Evolutionary conservation across 2,888 invertebrate genomes (phyloP), one percentile per base, ranked within the genome.

Genomic region (Pyralis farinalis): DNA sequence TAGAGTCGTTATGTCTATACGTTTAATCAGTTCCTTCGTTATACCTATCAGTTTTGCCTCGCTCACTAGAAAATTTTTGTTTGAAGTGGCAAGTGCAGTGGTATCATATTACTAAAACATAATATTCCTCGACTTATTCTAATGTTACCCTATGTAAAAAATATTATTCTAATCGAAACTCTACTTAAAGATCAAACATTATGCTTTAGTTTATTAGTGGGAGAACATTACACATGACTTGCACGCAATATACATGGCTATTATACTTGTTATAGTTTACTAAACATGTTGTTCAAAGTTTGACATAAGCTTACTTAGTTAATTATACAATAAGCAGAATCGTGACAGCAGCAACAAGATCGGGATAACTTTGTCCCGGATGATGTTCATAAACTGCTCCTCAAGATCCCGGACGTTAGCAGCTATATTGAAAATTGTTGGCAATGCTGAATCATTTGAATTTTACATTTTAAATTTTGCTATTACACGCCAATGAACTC

Each of bases 71-170:
- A 75, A 71, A 70, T 73, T 70, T 70, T 77, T 77, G 75, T 77
- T 76, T 72, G 77, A 82, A 78, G 77, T 57, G 54, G 51, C 55
- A 45, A 59, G 57, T 62, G 58, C 58, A 53, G 63, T 57, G 46
- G 50, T 43, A 50, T 37, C 45, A 50, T 53, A 66, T 46, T 55
- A 61, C 55, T 65, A 63, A 55, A 49, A 56, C 52, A 63, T 58
- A 56, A 52, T 57, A 55, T 55, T 61, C 55, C 59, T 37, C 27
- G 44, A 54, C 67, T 71, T 77, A 75, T 22, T 9, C 65, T 76
- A 76, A 31, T 46, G 48, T 76, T 63, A 68, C 47, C 62, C 78
- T 80, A 81, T 77, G 74, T 79, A 79, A 73, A 68, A 77, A 76
- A 70, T 55, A 58, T 75, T 71, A 67, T 38, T 60, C 70, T 71